Evolutionary conservation across 2,113 vertebrate genomes (phyloP), one percentile per base, ranked within the genome.

Genomic region (Hippocampus guttulatus): DNA sequence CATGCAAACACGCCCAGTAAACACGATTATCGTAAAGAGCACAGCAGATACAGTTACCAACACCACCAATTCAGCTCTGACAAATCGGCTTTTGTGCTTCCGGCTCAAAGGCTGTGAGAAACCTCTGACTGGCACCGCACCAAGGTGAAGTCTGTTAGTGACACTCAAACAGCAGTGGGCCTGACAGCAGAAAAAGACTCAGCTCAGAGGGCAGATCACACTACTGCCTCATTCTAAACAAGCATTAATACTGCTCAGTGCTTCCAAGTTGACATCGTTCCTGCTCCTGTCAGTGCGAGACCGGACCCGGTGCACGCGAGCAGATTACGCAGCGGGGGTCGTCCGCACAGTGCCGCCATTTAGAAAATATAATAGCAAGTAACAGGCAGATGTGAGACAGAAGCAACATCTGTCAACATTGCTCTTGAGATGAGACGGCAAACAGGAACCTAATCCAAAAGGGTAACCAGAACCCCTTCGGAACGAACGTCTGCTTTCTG

Each of bases 381-480:
- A 83, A 82, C 71, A 78, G 65, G 79, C 77, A 66, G 71, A 85
- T 76, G 76, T 33, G 71, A 80, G 81, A 84, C 76, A 68, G 84
- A 67, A 80, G 81, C 75, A 80, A 76, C 74, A 81, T 87, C 85
- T 89, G 83, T 87, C 82, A 83, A 54, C 77, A 30, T 27, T 47
- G 69, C 76, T 68, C 76, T 67, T 64, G 73, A 75, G 74, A 84
- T 68, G 77, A 89, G 85, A 84, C 47, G 20, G 79, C 78, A 74
- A 84, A 75, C 78, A 61, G 77, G 73, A 90, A 91, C 81, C 61
- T 77, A 85, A 91, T 89, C 85, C 79, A 70, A 86, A 89, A 15
- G 77, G 70, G 90, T 88, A 91, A 92, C 89, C 69, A 79, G 85
- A 91, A 73, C 81, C 84, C 67, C 89, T 84, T 87, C 82, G 77